Base-by-base conservation (phyloP, 2,888 invertebrate genomes). In the Hirudinaria manillensis region DNA sequence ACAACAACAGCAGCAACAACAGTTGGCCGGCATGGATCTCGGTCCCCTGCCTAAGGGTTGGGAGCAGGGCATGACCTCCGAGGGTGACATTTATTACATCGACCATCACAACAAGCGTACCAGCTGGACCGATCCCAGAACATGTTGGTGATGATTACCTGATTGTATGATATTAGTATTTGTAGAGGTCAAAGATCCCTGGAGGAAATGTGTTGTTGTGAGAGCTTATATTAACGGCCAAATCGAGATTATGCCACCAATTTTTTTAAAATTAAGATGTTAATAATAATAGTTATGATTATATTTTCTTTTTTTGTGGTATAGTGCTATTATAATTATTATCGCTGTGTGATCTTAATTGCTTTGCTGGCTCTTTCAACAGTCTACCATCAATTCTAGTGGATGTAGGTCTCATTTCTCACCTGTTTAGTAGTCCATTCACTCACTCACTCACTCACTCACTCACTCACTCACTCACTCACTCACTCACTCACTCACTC, bases 111-210 rank as follows among this genome's bases (percentile, higher is more conserved):
- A 84, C 76, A 91, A 94, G 87, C 93, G 93, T 83, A 97, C 96
- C 80, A 94, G 94, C 83, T 97, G 97, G 97, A 94, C 94, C 88
- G 95, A 97, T 88, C 96, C 97, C 83, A 90, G 95, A 90, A 51
- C 32, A 45, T 45, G 45, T 45, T 45, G 45, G 45, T 45, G 45
- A 45, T 45, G 13, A 45, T 16, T 45, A 45, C 16, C 16, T 1
- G 45, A 45, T 45, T 10, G 16, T 45, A 45, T 7, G 45, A 45
- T 45, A 16, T 16, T 45, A 16, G 13, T 10, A 7, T 1, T 45
- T 2, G 10, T n/a, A n/a, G n/a, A n/a, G n/a, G n/a, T n/a, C n/a
- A n/a, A n/a, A n/a, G n/a, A n/a, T n/a, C n/a, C n/a, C n/a, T n/a
- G n/a, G n/a, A n/a, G n/a, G n/a, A n/a, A n/a, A n/a, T n/a, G n/a